These are phyloP conservation scores for Paedocypris micromegethes DNA, from an alignment of 2,797 vertebrate genomes.

Conservation along the genomic window DNA sequence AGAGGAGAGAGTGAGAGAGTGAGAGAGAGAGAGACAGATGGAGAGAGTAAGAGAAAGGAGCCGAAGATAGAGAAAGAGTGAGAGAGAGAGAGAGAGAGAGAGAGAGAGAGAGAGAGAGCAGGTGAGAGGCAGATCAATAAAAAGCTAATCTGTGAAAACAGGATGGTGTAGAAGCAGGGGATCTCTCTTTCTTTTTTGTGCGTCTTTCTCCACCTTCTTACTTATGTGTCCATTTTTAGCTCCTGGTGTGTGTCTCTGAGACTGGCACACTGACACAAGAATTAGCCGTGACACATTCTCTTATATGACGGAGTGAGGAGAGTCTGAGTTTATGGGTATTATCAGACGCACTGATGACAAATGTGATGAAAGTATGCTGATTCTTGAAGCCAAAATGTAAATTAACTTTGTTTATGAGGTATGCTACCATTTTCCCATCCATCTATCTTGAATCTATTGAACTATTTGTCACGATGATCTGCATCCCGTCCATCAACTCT, in stretches of 20 bases:
- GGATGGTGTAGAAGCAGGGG: conserved; percentile 45
- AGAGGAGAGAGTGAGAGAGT: background rate
- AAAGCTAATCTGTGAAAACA: conserved; percentile 41
- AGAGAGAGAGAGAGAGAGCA: conserved; percentile 29
- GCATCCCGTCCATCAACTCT: too few species aligned
- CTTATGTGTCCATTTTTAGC: conserved; percentile 34
- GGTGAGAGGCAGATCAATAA: conserved; percentile 44
- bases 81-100: conserved; percentile 13
- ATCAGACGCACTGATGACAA: conserved; percentile 3
- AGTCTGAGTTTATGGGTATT: background rate
- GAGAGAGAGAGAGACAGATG: background rate
- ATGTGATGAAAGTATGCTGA: background rate
- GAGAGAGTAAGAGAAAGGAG: background rate
- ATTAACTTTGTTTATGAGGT: too few species aligned
- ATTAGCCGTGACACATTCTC: conserved; percentile 18
- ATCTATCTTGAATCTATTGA: too few species aligned
- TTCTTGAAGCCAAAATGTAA: too few species aligned
- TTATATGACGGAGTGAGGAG: background rate
- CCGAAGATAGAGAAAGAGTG: background rate
- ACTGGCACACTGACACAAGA: conserved; percentile 17
- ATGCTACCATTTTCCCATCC: too few species aligned
- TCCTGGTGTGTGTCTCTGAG: conserved; percentile 16
- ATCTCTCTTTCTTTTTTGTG: conserved; percentile 35
- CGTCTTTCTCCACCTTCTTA: conserved; percentile 50
- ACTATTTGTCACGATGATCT: too few species aligned